Evolutionary conservation across 2,113 vertebrate genomes (phyloP).

Genomic region (Myodes glareolus): DNA sequence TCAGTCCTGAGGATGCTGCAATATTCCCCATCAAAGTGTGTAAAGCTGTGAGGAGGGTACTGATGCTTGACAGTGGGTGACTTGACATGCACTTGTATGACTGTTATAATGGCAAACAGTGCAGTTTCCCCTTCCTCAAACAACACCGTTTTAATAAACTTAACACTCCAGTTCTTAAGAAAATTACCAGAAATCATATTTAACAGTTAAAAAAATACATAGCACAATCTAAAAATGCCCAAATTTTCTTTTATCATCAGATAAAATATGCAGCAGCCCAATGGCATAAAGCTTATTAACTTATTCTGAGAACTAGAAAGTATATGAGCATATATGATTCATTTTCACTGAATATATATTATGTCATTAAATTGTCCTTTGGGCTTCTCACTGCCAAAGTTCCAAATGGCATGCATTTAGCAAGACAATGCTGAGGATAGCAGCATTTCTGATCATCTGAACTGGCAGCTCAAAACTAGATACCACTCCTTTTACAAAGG

Average conservation of each 20-base stretch:
- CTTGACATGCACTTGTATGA: slow-evolving; percentile 72
- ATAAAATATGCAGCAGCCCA: slow-evolving; percentile 80
- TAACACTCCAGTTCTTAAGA: slow-evolving; percentile 74
- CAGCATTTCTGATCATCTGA: slow-evolving; percentile 76
- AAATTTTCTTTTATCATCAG: slow-evolving; percentile 66
- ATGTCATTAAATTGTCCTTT: slow-evolving; percentile 68
- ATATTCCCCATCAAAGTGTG: slow-evolving; percentile 71
- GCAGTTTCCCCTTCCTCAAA: slow-evolving; percentile 72
- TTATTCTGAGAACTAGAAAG: slow-evolving; percentile 77
- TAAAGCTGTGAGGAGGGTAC: slow-evolving; percentile 71
- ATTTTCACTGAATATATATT: slow-evolving; percentile 56
- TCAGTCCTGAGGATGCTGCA: slow-evolving; percentile 74
- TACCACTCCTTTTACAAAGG: slow-evolving; percentile 82
- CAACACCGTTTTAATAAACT: slow-evolving; percentile 77
- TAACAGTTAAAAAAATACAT: slow-evolving; percentile 62
- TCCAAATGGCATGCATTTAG: slow-evolving; percentile 58
- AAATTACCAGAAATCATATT: slow-evolving; percentile 73
- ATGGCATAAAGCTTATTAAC: slow-evolving; percentile 77
- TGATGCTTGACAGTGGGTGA: slow-evolving; percentile 73
- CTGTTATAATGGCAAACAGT: slow-evolving; percentile 70
- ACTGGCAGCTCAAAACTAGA: slow-evolving; percentile 75
- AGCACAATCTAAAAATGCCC: slow-evolving; percentile 77
- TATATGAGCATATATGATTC: slow-evolving; percentile 45
- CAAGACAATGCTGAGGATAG: slow-evolving; percentile 72
- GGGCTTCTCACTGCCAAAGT: slow-evolving; percentile 70